Conservation (phyloP, 2,888 invertebrate species). For the Corythucha ciliata region DNA sequence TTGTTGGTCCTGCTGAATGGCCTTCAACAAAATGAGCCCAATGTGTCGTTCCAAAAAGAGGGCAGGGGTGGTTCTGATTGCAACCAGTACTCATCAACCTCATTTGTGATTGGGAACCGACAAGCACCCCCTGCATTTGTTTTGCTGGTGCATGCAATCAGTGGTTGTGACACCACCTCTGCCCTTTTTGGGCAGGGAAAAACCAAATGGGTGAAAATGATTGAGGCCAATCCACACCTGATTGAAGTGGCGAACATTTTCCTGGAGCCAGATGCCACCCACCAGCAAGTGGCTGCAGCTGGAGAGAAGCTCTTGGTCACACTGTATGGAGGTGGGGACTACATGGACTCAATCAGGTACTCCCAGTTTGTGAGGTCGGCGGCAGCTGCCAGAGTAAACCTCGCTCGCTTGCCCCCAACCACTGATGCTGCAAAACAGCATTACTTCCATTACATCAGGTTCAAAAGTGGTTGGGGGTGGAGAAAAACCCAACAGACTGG, state of each 20-base stretch:
- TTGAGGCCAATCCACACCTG: background rate
- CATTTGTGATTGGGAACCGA: background rate
- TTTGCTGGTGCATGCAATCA: background rate
- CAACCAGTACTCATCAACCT: background rate
- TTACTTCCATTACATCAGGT: conserved; percentile 3
- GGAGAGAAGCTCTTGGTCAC: background rate
- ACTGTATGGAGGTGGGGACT: background rate
- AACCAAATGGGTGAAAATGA: background rate
- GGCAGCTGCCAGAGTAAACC: background rate
- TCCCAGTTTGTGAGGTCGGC: background rate
- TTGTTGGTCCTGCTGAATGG: conserved; percentile 3
- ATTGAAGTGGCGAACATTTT: background rate
- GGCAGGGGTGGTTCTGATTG: background rate
- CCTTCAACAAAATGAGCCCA: no score
- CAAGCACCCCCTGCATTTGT: background rate
- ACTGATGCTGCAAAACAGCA: background rate
- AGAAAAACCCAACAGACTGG: background rate
- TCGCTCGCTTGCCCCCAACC: conserved; percentile 1
- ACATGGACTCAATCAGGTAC: conserved; percentile 20
- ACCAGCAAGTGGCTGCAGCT: background rate
- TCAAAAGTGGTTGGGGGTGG: conserved; percentile 7
- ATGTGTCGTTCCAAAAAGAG: background rate
- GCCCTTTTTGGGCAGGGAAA: conserved; percentile 1
- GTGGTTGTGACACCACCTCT: conserved; percentile 5
- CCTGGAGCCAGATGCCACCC: conserved; percentile 7